Percentiles rank a stretch among this genome's conserved stretches.
Evolutionary conservation across 2,797 vertebrate genomes (phyloP).

Genomic region (Thripadectes ignobilis): DNA sequence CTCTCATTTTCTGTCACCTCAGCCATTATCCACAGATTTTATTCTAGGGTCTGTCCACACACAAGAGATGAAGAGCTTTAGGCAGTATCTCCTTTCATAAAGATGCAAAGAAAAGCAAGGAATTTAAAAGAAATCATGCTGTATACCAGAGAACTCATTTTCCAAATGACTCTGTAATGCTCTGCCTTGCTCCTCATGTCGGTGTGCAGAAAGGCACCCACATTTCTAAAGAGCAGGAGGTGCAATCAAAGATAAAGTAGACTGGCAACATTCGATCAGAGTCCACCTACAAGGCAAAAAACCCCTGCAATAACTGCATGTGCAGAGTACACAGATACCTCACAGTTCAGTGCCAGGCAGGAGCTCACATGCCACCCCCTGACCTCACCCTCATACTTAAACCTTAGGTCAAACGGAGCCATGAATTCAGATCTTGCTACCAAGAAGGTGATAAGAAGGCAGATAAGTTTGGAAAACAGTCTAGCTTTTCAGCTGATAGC

Average conservation of each 20-base stretch:
- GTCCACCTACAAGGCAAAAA: background rate
- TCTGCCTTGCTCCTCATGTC: background rate
- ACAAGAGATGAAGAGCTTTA: background rate
- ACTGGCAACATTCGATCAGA: background rate
- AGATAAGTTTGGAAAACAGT: conserved; percentile 29
- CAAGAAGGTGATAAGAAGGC: background rate
- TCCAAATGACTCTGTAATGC: background rate
- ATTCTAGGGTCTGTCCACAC: background rate
- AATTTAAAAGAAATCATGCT: background rate
- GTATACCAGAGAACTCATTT: background rate
- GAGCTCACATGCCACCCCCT: background rate
- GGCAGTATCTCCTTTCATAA: background rate
- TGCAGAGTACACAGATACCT: background rate
- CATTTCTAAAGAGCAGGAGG: background rate
- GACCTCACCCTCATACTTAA: background rate
- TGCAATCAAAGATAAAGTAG: background rate
- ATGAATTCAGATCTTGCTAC: background rate
- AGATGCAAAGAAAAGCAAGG: background rate
- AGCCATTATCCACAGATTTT: background rate
- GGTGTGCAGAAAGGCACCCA: background rate
- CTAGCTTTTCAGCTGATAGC: background rate
- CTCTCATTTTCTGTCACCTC: background rate
- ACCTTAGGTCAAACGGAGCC: conserved; percentile 2
- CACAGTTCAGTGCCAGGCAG: background rate
- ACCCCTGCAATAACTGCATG: background rate